Conservation (phyloP, 2,888 invertebrate species). For the Ypsolopha scabrella region DNA sequence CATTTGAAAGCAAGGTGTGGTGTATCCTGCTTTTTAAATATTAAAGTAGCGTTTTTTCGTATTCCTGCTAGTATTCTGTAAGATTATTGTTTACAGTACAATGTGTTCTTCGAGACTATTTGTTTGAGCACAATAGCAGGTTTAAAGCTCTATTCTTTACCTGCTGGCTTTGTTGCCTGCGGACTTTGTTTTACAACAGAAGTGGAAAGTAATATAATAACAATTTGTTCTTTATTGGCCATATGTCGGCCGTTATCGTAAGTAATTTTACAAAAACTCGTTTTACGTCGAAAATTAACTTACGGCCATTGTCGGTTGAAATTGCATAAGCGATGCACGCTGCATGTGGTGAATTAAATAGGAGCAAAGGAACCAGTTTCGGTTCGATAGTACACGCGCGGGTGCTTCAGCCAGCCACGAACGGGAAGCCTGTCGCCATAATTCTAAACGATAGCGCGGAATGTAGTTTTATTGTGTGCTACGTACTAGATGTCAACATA, state of each 20-base stretch:
- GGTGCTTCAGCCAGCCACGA: constrained; percentile 44
- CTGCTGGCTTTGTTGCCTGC: too few species aligned
- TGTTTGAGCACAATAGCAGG: too few species aligned
- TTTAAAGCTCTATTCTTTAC: too few species aligned
- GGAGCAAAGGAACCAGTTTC: constrained; percentile 59
- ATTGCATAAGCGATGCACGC: constrained; percentile 57
- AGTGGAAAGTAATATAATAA: too few species aligned
- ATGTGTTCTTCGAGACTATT: too few species aligned
- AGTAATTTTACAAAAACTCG: constrained; percentile 22
- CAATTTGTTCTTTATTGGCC: not conserved
- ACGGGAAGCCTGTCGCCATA: constrained; percentile 50
- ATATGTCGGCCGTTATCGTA: constrained; percentile 14
- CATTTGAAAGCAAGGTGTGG: too few species aligned
- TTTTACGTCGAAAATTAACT: constrained; percentile 32
- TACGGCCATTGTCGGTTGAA: constrained; percentile 44
- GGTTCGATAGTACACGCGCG: constrained; percentile 38
- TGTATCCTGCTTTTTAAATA: too few species aligned
- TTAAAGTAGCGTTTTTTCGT: not conserved
- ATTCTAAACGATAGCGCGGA: constrained; percentile 54
- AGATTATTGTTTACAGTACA: too few species aligned
- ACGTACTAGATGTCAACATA: constrained; percentile 45
- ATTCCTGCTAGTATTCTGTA: not conserved
- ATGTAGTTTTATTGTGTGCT: constrained; percentile 52
- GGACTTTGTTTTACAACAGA: too few species aligned
- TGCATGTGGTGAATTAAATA: constrained; percentile 58